Base-by-base conservation (phyloP, 2,797 vertebrate genomes). In the Rhinoraja longicauda region DNA sequence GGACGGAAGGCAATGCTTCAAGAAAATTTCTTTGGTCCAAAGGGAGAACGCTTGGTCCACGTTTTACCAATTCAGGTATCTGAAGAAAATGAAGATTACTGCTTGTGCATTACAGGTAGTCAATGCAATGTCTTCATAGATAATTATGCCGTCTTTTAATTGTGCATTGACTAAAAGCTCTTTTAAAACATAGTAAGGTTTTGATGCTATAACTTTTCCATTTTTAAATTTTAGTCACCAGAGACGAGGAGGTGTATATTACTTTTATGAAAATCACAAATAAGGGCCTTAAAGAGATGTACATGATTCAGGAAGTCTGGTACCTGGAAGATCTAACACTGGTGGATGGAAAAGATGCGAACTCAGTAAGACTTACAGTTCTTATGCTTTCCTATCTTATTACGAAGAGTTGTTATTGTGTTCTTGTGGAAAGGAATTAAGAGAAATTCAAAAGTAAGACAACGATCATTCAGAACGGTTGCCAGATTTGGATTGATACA, bases 81-180 rank as follows among this genome's bases (percentile, higher is more conserved):
- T 53, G 90, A 57, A 92, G 90, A 53, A 75, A 92, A 73, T 53
- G 90, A 92, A 73, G 90, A 92, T 29, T 57, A 92, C 90, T 53
- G 70, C 70, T 75, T 92, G 36, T 92, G 90, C 90, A 73, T 92
- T 70, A 45, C 90, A 92, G 90, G 90, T 92, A 92, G 70, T 92
- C 70, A 72, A n/a, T 92, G 67, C 45, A 75, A 26, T 12, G 26
- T 13, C 39, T 26, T 75, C 13, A 45, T n/a, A 13, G 29, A 6
- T 75, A 75, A 75, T 29, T 0, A 53, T 6, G 36, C 88, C 21
- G 13, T 17, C 15, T 67, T 36, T 36, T 64, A 26, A 3, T 67
- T 86, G 57, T 62, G 57, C 59, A 32, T 4, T 88, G 36, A 88
- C 6, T 88, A 88, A 67, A 19, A 45, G 84, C 8, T 88, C 59